Percentiles rank a stretch among this genome's conserved stretches.
phyloP scores from a whole-genome alignment of 2,797 vertebrate species.

The Sylvilagus floridanus region DNA sequence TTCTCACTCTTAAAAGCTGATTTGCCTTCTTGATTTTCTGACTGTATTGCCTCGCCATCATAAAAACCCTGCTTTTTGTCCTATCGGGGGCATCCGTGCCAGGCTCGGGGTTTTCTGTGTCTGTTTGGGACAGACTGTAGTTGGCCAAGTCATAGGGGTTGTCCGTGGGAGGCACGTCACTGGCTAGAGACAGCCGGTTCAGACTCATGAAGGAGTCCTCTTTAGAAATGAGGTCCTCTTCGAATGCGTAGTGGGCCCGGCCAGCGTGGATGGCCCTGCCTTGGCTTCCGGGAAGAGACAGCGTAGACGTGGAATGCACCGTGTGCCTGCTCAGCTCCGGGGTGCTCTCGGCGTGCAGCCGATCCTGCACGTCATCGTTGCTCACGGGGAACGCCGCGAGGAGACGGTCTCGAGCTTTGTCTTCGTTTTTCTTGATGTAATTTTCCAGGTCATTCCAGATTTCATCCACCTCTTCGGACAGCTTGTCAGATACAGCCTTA shows the following conservation, averaged over 20 bases:
- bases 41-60: conserved; percentile 99
- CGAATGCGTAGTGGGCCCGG: conserved; percentile 90
- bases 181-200: conserved; percentile 89
- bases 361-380: conserved; percentile 89
- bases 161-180: conserved; percentile 89
- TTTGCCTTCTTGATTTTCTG: conserved; percentile 99
- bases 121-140: conserved; percentile 86
- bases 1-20: conserved; percentile 96
- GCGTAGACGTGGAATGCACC: conserved; percentile 76
- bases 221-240: conserved; percentile 85
- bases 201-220: conserved; percentile 84
- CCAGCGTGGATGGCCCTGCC: conserved; percentile 90
- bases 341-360: conserved; percentile 75
- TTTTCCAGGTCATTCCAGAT: conserved; percentile 99
- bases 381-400: conserved; percentile 97
- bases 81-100: conserved; percentile 91
- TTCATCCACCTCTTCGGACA: conserved; percentile 96
- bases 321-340: conserved; percentile 82
- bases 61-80: conserved; percentile 95
- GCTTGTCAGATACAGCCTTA: conserved; percentile 91
- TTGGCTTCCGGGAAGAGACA: conserved; percentile 89
- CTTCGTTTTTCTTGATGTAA: conserved; percentile 97
- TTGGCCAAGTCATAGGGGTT: conserved; percentile 89
- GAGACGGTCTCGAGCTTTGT: conserved; percentile 94
- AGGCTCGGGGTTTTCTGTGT: conserved; percentile 87